Evolutionary conservation across 1,140 invertebrate genomes (phyloP).

Genomic region (Macrosteles quadrilineatus): DNA sequence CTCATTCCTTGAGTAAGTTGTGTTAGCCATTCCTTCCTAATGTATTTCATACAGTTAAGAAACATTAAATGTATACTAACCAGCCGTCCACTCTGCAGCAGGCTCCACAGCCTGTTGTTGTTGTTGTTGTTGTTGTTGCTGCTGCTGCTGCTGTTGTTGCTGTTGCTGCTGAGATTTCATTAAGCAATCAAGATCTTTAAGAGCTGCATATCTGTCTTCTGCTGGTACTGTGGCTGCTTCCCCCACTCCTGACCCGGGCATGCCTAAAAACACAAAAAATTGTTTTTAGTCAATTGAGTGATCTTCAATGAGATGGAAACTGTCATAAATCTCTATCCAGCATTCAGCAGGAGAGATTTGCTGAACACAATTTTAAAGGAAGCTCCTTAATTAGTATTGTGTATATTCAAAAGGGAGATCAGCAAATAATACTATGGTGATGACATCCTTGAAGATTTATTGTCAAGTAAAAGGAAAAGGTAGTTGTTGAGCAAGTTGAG

Average conservation of each 20-base stretch:
- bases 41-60: too few relatives aligned
- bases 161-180: slow-evolving; percentile 54
- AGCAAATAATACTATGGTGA: too few relatives aligned
- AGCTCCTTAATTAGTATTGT: neutral
- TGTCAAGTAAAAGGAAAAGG: too few relatives aligned
- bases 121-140: neutral
- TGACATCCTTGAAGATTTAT: too few relatives aligned
- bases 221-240: slow-evolving; percentile 52
- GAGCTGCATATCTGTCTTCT: slow-evolving; percentile 77
- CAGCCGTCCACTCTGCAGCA: neutral
- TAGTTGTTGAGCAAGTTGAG: too few relatives aligned
- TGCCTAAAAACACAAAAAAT: neutral
- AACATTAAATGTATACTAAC: too few relatives aligned
- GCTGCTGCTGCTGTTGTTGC: slow-evolving; percentile 25
- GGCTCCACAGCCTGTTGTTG: slow-evolving; percentile 18
- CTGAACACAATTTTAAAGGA: neutral
- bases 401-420: too few relatives aligned
- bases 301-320: too few relatives aligned
- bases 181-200: slow-evolving; percentile 75
- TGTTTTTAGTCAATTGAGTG: too few relatives aligned
- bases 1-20: too few relatives aligned
- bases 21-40: too few relatives aligned
- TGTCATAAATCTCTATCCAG: neutral
- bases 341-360: neutral
- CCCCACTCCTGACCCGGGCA: slow-evolving; percentile 42